Evolutionary conservation across 2,797 vertebrate genomes (phyloP).

Genomic region (Gambelia wislizenii): DNA sequence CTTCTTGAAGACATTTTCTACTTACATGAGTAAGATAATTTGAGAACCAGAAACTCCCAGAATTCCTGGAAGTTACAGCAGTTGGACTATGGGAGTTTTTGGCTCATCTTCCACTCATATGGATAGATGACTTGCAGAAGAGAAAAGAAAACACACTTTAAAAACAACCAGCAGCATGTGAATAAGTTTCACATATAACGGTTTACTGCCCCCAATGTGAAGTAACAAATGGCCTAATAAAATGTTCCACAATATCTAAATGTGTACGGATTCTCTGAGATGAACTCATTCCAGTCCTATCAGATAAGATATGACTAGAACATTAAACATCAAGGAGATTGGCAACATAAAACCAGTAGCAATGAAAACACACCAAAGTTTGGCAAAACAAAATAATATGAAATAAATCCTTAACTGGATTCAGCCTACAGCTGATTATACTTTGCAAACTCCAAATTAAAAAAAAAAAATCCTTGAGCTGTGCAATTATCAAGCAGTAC

Average conservation of each 20-base stretch:
- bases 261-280: neutral
- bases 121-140: neutral
- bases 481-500: neutral
- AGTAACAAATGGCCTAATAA: conserved; percentile 3
- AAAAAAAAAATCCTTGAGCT: neutral
- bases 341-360: neutral
- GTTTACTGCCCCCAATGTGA: neutral
- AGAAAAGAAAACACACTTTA: neutral
- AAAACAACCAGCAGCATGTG: neutral
- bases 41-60: neutral
- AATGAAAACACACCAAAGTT: neutral
- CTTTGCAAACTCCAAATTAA: neutral
- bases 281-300: neutral
- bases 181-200: neutral
- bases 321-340: neutral
- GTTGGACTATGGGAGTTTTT: neutral
- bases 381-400: neutral
- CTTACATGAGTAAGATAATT: neutral
- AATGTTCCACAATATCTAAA: neutral
- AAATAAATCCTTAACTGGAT: neutral
- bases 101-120: neutral
- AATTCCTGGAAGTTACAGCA: neutral
- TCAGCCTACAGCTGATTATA: neutral
- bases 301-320: neutral
- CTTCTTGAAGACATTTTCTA: too few relatives aligned